These are phyloP conservation scores for Mohoua ochrocephala DNA, from an alignment of 2,113 vertebrate genomes.

Conservation along the genomic window DNA sequence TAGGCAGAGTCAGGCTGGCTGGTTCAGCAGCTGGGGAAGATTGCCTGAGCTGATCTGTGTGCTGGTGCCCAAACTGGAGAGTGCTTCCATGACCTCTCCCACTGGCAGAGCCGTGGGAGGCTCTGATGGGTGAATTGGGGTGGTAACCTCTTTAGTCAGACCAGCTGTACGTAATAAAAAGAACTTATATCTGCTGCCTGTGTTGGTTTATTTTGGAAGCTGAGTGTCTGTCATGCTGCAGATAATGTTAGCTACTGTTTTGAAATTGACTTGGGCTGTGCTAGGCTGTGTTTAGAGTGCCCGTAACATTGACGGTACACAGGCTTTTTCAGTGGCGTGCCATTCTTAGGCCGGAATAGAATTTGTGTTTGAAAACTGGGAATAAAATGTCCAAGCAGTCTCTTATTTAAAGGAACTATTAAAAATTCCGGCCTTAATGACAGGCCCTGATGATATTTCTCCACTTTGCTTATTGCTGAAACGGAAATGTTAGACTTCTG, in stretches of 20 bases:
- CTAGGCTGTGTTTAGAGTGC: background rate
- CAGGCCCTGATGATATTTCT: background rate
- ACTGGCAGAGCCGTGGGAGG: background rate
- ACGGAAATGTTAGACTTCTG: background rate
- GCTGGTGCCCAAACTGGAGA: background rate
- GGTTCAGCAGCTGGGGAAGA: background rate
- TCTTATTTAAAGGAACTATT: background rate
- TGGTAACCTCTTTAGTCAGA: background rate
- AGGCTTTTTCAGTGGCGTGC: background rate
- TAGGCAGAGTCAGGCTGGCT: background rate
- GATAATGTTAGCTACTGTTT: background rate
- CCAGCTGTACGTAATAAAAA: background rate
- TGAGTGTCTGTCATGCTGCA: background rate
- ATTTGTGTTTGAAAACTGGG: background rate
- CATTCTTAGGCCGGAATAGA: background rate
- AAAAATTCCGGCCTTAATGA: background rate
- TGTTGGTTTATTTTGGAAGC: background rate
- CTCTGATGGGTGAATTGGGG: background rate
- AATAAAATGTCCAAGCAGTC: background rate
- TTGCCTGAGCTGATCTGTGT: background rate
- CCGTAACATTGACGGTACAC: rapidly evolving
- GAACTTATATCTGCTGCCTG: background rate
- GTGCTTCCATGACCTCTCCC: background rate
- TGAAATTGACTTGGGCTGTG: background rate
- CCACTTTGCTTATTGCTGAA: background rate